Conservation (phyloP, 2,797 vertebrate genomes). For the Paratrypauchen microcephalus region DNA sequence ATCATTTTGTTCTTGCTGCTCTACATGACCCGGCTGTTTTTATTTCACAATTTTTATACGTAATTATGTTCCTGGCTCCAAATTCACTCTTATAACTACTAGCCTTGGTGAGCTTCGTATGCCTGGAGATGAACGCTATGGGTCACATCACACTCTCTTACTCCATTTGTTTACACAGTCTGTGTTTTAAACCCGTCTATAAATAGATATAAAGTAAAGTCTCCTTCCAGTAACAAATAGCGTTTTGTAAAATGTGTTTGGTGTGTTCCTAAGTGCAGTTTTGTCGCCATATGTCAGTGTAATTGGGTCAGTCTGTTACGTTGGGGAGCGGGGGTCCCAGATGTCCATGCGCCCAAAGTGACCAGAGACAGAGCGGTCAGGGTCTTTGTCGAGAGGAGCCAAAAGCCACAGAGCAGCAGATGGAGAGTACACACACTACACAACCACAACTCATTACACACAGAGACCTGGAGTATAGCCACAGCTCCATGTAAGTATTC, state of each 20-base stretch:
- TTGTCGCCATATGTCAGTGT: conserved; percentile 11
- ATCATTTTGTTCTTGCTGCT: too few relatives aligned
- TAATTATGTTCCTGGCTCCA: too few relatives aligned
- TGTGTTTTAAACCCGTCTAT: too few relatives aligned
- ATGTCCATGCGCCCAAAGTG: conserved; percentile 5
- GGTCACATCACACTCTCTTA: too few relatives aligned
- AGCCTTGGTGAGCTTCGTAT: too few relatives aligned
- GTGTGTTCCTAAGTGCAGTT: not conserved
- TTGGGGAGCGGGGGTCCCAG: conserved; percentile 7
- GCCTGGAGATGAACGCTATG: too few relatives aligned
- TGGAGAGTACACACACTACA: conserved; percentile 43
- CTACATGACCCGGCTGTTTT: too few relatives aligned
- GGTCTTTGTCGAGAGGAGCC: conserved; percentile 43
- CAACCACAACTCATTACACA: not conserved
- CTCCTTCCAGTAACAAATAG: not conserved
- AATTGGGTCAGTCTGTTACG: conserved; percentile 33
- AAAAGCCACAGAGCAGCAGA: conserved; percentile 41
- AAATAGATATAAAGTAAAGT: not conserved
- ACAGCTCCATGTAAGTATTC: too few relatives aligned
- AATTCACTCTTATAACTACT: too few relatives aligned
- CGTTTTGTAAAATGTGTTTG: not conserved
- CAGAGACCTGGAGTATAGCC: too few relatives aligned
- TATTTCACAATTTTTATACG: too few relatives aligned
- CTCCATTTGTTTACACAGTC: too few relatives aligned
- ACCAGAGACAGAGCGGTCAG: conserved; percentile 21